Percentiles rank a stretch among this genome's conserved stretches.
These are phyloP conservation scores for Periophthalmus modestus DNA, from an alignment of 2,113 vertebrate genomes.

Conservation along the genomic window DNA sequence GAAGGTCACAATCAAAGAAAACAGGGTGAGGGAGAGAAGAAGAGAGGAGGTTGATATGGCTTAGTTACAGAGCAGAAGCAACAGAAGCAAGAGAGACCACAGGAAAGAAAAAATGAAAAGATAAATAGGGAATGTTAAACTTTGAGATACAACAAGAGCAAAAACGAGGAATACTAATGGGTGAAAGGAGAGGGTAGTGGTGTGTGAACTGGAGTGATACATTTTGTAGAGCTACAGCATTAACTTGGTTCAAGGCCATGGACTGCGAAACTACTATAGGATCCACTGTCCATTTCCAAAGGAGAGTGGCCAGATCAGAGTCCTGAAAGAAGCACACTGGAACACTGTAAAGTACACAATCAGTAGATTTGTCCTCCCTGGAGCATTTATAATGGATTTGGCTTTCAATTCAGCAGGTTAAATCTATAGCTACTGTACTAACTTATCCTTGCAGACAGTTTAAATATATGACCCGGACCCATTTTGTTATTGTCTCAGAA, in stretches of 20 bases:
- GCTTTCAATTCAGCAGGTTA: conserved; percentile 50
- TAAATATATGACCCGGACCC: conserved; percentile 41
- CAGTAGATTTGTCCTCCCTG: conserved; percentile 44
- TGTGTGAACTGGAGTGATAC: conserved; percentile 34
- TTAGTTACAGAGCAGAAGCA: conserved; percentile 35
- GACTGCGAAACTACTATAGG: conserved; percentile 27
- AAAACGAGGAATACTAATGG: conserved; percentile 45
- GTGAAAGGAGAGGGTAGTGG: conserved; percentile 16
- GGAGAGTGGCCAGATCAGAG: conserved; percentile 18
- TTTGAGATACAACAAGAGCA: conserved; percentile 17
- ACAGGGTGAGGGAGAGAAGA: conserved; percentile 24
- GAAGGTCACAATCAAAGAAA: conserved; percentile 30
- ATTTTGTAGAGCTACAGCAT: conserved; percentile 44
- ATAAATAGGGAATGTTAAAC: conserved; percentile 46
- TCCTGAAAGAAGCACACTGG: conserved; percentile 26
- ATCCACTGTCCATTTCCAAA: conserved; percentile 41
- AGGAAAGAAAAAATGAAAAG: background rate
- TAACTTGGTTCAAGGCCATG: conserved; percentile 44
- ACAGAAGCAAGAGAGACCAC: conserved; percentile 7
- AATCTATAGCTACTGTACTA: conserved; percentile 38
- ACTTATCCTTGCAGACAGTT: conserved; percentile 33
- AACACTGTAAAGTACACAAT: conserved; percentile 46
- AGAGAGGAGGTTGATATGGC: conserved; percentile 39
- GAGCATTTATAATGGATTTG: conserved; percentile 55
- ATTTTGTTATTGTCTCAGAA: conserved; percentile 26